A percentile compares a stretch with the other conserved stretches of the same genome.
These are phyloP conservation scores for Byasa hedistus DNA, from an alignment of 2,888 invertebrate species.

Conservation along the genomic window DNA sequence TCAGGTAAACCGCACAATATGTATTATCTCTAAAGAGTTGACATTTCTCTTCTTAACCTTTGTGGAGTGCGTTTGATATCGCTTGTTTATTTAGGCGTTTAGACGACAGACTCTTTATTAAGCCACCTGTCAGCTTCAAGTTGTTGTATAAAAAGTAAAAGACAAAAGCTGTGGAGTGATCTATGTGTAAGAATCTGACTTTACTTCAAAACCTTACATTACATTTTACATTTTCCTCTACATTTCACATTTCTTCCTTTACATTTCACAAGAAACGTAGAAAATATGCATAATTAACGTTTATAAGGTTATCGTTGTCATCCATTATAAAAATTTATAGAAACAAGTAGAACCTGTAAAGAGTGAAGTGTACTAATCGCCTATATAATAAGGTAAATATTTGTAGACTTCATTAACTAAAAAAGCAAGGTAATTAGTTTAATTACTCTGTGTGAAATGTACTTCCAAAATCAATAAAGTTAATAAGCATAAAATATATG, in stretches of 20 bases:
- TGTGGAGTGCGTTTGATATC: slow-evolving; percentile 69
- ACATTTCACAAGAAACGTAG: too few species aligned
- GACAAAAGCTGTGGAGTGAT: neutral
- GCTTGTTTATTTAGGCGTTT: slow-evolving; percentile 66
- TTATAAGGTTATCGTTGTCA: too few species aligned
- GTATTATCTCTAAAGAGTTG: slow-evolving; percentile 75
- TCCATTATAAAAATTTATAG: too few species aligned
- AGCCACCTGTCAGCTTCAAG: slow-evolving; percentile 49
- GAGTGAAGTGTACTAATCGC: too few species aligned
- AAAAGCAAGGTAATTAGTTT: neutral
- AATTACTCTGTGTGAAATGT: neutral
- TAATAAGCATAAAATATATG: slow-evolving; percentile 33
- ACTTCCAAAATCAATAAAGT: slow-evolving; percentile 11
- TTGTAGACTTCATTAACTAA: neutral
- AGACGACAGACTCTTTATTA: slow-evolving; percentile 50
- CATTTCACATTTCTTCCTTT: too few species aligned
- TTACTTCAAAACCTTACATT: neutral
- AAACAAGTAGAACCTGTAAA: too few species aligned
- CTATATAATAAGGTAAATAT: too few species aligned
- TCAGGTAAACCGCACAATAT: slow-evolving; percentile 75
- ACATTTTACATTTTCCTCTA: too few species aligned
- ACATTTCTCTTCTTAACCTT: slow-evolving; percentile 69
- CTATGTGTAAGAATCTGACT: neutral
- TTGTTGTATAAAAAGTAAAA: slow-evolving; percentile 6
- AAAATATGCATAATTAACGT: too few species aligned